Evolutionary conservation across 1,140 invertebrate species (phyloP), one percentile per base, ranked within the genome.

Genomic region (Thaumetopoea pityocampa): DNA sequence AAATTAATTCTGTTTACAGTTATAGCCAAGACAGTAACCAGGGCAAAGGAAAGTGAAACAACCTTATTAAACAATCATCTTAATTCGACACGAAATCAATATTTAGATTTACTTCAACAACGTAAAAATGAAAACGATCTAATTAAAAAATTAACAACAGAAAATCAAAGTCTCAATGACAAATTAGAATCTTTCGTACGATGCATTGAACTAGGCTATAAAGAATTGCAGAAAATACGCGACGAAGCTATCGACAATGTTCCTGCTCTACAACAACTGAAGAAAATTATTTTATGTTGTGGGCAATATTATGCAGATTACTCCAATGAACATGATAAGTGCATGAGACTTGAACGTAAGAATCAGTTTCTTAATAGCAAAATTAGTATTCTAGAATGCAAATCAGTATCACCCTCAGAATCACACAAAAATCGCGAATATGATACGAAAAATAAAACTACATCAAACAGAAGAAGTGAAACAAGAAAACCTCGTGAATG

Each of bases 311-410:
- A 60, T 27, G 46, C 53, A 8, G 46, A 57, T 33, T 51, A 36
- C 10, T 30, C 9, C n/a, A 59, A 61, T 16, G 50, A 55, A 47
- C 30, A 23, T 11, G 30, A 50, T 15, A 56, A 42, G 24, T 47
- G 30, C 9, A 5, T 33, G 6, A 38, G 52, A 29, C 26, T 62
- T 3, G 33, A 67, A 46, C 52, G 57, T 26, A 62, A 50, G 19
- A 68, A 67, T 43, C 11, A 41, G 22, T 69, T 57, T 33, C 35
- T 69, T 1, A 50, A 17, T 20, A 63, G 51, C 28, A 62, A 67
- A 57, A 30, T 62, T 7, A 44, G 9, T 8, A 54, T 65, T 15
- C 28, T 69, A 20, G 45, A 57, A 30, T 51, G 29, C 19, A 44
- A 51, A 8, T 36, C 59, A 30, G 23, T 51, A 38, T 30, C 33